Evolutionary conservation across 2,113 vertebrate genomes (phyloP).

Genomic region (Aphelocoma coerulescens): DNA sequence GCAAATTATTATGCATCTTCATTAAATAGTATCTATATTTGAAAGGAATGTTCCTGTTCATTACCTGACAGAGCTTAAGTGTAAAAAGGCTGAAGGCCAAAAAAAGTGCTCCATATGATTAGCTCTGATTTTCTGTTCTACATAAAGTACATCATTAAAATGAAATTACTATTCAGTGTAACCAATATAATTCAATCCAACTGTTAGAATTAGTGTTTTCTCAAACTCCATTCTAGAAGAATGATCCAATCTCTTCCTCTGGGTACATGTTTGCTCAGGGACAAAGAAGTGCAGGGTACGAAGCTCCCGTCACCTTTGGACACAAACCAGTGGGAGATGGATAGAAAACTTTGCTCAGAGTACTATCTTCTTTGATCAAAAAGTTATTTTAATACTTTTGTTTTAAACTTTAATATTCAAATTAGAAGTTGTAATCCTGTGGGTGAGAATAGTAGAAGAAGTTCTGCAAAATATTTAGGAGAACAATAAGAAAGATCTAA

Average conservation of each 20-base stretch:
- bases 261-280: not conserved
- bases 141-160: conserved; percentile 27
- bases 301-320: not conserved
- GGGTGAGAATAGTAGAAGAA: not conserved
- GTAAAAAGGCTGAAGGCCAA: conserved; percentile 43
- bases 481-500: not conserved
- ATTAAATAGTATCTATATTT: not conserved
- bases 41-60: conserved; percentile 29
- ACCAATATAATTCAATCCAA: conserved; percentile 9
- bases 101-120: conserved; percentile 3
- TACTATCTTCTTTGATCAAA: not conserved
- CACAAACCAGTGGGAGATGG: not conserved
- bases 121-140: conserved; percentile 27
- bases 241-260: not conserved
- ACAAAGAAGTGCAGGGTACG: not conserved
- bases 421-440: not conserved
- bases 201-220: not conserved
- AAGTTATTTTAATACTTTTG: not conserved
- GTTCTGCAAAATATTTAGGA: not conserved
- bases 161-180: conserved; percentile 37
- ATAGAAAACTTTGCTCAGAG: not conserved
- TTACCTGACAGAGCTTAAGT: conserved; percentile 20
- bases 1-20: conserved; percentile 22
- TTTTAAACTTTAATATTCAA: not conserved
- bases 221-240: not conserved